Base-by-base conservation (phyloP, 2,888 invertebrate genomes). In the Mesoligia furuncula region DNA sequence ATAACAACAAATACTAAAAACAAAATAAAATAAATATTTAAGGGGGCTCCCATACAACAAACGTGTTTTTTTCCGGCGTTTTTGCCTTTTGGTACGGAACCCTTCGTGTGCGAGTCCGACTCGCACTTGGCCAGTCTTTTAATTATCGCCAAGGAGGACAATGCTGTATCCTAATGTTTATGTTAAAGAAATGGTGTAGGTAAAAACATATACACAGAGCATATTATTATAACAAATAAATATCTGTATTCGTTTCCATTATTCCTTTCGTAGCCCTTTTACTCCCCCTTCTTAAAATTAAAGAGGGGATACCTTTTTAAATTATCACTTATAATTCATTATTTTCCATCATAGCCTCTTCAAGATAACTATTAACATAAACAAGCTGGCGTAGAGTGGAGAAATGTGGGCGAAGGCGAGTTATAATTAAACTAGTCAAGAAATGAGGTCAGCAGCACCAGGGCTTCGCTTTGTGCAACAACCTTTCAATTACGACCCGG, bases 391-490 rank as follows among this genome's bases (percentile, higher is more conserved):
- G 69, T 70, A 73, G 81, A 78, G 84, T 73, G 67, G 76, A 80
- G 87, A 85, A 87, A 91, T 91, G 85, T 90, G 83, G 87, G 90
- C 85, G 86, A 91, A 90, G 89, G 90, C 85, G 84, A 88, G 90
- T 86, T 92, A 92, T 93, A 92, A 93, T 93, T 93, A 92, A 87
- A 90, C 87, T 82, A 77, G 88, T 90, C 89, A 89, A 91, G 90
- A 90, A 92, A 94, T 92, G 91, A 89, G 93, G 93, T 92, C 92
- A 87, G 86, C 79, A 75, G 85, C 74, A 70, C 42, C 78, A 81
- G 87, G 90, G 90, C 90, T 92, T 91, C 92, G 69, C 88, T 86
- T 86, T 88, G 87, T 88, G 80, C 81, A 75, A 73, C 86, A 79
- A 85, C 89, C 89, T 89, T 91, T 90, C 89, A 90, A 91, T 91